These are phyloP conservation scores for Nematopogon swammerdamellus DNA, from an alignment of 2,888 invertebrate genomes.

Conservation along the genomic window DNA sequence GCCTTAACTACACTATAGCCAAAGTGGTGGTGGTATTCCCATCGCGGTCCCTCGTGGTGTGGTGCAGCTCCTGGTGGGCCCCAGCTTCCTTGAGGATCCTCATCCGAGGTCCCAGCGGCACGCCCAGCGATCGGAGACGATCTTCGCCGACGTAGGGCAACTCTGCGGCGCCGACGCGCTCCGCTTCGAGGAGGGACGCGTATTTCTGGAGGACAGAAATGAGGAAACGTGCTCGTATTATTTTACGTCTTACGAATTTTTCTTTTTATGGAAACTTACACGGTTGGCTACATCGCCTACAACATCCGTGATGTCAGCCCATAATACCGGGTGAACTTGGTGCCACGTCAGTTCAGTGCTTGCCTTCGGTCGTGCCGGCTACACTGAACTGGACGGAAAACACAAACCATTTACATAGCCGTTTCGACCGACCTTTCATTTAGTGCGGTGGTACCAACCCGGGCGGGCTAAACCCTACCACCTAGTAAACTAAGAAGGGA, in stretches of 20 bases:
- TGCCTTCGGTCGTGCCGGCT: too few species aligned
- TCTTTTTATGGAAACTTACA: neutral
- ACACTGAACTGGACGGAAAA: too few species aligned
- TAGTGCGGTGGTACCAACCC: too few species aligned
- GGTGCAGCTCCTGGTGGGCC: conserved; percentile 51
- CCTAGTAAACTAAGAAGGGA: too few species aligned
- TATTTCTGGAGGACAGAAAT: conserved; percentile 74
- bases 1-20: conserved; percentile 45
- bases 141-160: conserved; percentile 89
- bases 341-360: too few species aligned
- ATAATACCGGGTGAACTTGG: too few species aligned
- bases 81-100: conserved; percentile 85
- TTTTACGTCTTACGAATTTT: conserved; percentile 4
- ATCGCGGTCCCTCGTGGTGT: conserved; percentile 32
- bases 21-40: conserved; percentile 54
- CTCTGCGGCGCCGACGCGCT: conserved; percentile 87
- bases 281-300: too few species aligned
- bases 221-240: too few species aligned
- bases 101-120: conserved; percentile 86
- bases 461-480: too few species aligned
- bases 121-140: conserved; percentile 79
- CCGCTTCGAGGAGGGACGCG: conserved; percentile 76
- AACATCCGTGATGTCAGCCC: too few species aligned
- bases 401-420: too few species aligned
- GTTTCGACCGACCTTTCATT: too few species aligned